A percentile compares a stretch with the other conserved stretches of the same genome.
Evolutionary conservation across 2,797 vertebrate genomes (phyloP).

Genomic region (Toxotes lorentzi): DNA sequence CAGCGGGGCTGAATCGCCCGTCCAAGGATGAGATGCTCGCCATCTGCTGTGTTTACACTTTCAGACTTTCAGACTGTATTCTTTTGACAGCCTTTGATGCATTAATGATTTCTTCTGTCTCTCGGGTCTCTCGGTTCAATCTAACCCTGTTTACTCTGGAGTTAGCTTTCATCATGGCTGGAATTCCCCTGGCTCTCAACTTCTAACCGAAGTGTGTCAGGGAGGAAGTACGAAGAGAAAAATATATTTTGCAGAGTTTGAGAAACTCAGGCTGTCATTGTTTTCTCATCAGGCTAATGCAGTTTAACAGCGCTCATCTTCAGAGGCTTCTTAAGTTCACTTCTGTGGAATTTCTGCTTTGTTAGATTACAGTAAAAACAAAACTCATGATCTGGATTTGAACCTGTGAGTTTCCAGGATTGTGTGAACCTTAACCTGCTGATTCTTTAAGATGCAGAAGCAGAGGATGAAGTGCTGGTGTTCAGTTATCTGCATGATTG

Average conservation of each 20-base stretch:
- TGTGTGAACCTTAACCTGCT: conserved; percentile 27
- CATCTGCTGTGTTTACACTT: conserved; percentile 77
- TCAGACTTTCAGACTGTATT: conserved; percentile 58
- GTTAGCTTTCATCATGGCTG: conserved; percentile 75
- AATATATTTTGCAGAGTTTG: conserved; percentile 44
- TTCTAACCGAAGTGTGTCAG: conserved; percentile 61
- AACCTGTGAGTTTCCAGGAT: not conserved
- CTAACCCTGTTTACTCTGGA: conserved; percentile 68
- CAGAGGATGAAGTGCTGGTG: conserved; percentile 9
- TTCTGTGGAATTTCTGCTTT: conserved; percentile 38
- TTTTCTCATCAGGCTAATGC: conserved; percentile 40
- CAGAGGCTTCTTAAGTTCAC: conserved; percentile 30
- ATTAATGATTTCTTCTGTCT: conserved; percentile 73
- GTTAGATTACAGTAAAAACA: conserved; percentile 12
- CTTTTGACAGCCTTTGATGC: conserved; percentile 76
- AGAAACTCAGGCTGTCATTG: conserved; percentile 54
- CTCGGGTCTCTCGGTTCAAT: conserved; percentile 58
- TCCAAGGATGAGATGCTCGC: conserved; percentile 65
- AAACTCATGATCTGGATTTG: conserved; percentile 29
- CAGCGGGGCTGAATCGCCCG: conserved; percentile 58
- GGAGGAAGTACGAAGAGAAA: conserved; percentile 30
- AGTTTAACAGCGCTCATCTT: conserved; percentile 40
- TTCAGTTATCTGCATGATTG: conserved; percentile 12
- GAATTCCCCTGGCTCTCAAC: conserved; percentile 69
- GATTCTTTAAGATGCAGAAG: conserved; percentile 20